Evolutionary conservation across 2,797 vertebrate genomes (phyloP).

Genomic region (Pelobates cultripes): DNA sequence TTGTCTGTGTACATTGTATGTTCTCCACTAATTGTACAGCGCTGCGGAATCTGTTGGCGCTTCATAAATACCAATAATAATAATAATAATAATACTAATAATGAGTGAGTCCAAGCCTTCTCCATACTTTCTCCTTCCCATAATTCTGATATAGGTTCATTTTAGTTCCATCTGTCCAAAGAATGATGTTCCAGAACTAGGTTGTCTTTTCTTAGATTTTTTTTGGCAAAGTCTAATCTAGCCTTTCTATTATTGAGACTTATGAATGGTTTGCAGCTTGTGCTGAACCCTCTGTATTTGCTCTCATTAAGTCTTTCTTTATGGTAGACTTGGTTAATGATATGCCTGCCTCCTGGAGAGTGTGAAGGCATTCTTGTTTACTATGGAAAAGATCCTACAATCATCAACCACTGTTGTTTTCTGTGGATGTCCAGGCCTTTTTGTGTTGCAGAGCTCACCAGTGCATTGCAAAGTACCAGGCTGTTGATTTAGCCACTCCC

Average conservation of each 20-base stretch:
- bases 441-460: not conserved
- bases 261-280: not conserved
- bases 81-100: no score
- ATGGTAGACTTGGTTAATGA: not conserved
- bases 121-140: not conserved
- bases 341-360: not conserved
- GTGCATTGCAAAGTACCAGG: not conserved
- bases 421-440: not conserved
- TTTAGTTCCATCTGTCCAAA: not conserved
- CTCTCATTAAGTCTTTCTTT: not conserved
- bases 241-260: not conserved
- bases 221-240: not conserved
- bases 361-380: not conserved
- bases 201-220: not conserved
- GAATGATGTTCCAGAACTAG: not conserved
- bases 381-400: not conserved
- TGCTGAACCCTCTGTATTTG: constrained; percentile 4
- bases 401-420: not conserved
- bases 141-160: not conserved
- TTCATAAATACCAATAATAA: no score
- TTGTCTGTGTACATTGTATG: no score
- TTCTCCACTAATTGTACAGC: no score
- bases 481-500: not conserved
- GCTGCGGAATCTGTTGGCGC: no score
- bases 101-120: not conserved